These are phyloP conservation scores for Anniella stebbinsi DNA, from an alignment of 2,797 vertebrate species.

Conservation along the genomic window DNA sequence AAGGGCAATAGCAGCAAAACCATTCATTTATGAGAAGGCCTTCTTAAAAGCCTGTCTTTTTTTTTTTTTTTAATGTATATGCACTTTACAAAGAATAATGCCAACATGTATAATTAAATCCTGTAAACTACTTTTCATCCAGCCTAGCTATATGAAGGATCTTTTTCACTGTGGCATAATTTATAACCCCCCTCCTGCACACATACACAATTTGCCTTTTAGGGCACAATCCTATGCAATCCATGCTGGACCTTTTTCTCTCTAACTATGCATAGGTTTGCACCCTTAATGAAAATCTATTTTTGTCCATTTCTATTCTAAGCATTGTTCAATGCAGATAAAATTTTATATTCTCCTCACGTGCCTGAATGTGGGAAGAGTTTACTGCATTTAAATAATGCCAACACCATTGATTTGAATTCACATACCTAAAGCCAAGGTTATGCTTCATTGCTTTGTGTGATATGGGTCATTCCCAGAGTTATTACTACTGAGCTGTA, in stretches of 20 bases:
- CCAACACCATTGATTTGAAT: constrained; percentile 2
- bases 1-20: too few species aligned
- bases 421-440: constrained; percentile 9
- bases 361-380: background rate
- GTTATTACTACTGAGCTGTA: constrained; percentile 1
- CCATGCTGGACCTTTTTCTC: too few species aligned
- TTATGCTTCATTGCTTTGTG: background rate
- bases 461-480: background rate
- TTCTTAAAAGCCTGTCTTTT: too few species aligned
- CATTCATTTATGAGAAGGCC: too few species aligned
- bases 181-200: background rate
- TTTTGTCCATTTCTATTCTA: constrained; percentile 28
- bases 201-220: background rate
- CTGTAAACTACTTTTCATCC: background rate
- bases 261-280: too few species aligned
- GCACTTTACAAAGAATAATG: background rate
- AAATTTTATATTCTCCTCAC: background rate
- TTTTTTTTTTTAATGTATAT: background rate
- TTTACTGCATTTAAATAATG: constrained; percentile 24
- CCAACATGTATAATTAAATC: background rate
- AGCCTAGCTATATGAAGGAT: background rate
- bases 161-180: background rate
- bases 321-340: constrained; percentile 10
- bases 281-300: constrained; percentile 15
- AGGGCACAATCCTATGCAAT: too few species aligned